Evolutionary conservation across 1,140 invertebrate species (phyloP).

Genomic region (Drosophila guanche): DNA sequence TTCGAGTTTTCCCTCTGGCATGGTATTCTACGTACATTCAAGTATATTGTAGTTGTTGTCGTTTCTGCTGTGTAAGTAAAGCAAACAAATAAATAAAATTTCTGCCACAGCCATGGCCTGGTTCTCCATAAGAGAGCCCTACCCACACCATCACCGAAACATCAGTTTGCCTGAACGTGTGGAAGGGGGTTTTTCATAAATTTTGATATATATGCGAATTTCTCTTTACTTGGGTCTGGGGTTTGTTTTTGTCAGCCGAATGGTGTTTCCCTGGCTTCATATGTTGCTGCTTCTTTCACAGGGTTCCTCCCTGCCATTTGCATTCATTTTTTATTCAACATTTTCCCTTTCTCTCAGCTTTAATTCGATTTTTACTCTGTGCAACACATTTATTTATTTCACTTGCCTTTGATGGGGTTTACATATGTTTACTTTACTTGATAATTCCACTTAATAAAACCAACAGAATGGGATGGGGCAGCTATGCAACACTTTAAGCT

Average conservation of each 20-base stretch:
- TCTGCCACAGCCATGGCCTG: conserved; percentile 1
- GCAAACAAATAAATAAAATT: conserved; percentile 48
- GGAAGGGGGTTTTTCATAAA: conserved; percentile 30
- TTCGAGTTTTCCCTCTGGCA: conserved; percentile 8
- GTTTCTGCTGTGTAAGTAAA: conserved; percentile 22
- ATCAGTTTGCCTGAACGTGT: neutral
- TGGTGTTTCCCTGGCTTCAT: conserved; percentile 5
- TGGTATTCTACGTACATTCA: no score
- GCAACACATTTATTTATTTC: neutral
- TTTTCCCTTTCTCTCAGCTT: conserved; percentile 26
- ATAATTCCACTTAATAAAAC: conserved; percentile 30
- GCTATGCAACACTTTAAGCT: conserved; percentile 23
- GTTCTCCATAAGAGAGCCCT: neutral
- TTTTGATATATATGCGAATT: conserved; percentile 45
- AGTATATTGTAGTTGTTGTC: conserved; percentile 10
- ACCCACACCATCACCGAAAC: neutral
- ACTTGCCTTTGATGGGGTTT: conserved; percentile 47
- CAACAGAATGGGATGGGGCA: neutral
- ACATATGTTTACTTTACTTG: conserved; percentile 23
- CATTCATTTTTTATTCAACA: conserved; percentile 34
- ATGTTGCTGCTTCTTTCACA: neutral
- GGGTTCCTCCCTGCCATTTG: conserved; percentile 6
- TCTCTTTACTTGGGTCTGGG: conserved; percentile 22
- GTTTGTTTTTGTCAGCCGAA: conserved; percentile 38
- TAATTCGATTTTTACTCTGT: conserved; percentile 31